A percentile compares a stretch with the other conserved stretches of the same genome.
Evolutionary conservation across 2,113 vertebrate species (phyloP).

Genomic region (Anarhynchus alexandrinus): DNA sequence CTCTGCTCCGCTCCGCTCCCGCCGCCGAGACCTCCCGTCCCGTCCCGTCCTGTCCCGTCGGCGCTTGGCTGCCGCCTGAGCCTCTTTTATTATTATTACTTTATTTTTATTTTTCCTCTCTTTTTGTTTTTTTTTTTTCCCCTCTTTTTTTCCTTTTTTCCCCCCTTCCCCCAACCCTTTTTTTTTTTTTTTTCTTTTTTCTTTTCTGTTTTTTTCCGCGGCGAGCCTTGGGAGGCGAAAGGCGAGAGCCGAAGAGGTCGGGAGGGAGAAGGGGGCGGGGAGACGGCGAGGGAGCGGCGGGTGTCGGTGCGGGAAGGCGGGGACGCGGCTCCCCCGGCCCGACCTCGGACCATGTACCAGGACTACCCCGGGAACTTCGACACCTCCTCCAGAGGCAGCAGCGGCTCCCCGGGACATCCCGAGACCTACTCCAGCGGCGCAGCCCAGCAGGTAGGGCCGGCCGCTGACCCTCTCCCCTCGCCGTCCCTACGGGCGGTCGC

Average conservation of each 20-base stretch:
- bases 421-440: slow-evolving; percentile 89
- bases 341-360: slow-evolving; percentile 96
- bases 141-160: neutral
- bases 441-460: slow-evolving; percentile 85
- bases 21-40: neutral
- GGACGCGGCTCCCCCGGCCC: slow-evolving; percentile 69
- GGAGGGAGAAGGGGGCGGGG: slow-evolving; percentile 24
- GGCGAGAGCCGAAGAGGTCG: neutral
- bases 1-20: neutral
- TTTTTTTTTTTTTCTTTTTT: neutral
- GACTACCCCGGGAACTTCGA: slow-evolving; percentile 97
- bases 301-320: slow-evolving; percentile 60
- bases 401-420: slow-evolving; percentile 90
- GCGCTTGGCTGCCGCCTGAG: neutral
- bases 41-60: neutral
- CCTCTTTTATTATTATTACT: neutral
- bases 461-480: neutral
- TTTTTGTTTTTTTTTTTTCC: no score
- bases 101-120: neutral
- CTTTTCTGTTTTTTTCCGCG: neutral
- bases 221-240: neutral
- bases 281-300: slow-evolving; percentile 40
- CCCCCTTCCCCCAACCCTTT: neutral
- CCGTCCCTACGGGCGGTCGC: neutral
- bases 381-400: slow-evolving; percentile 96